Percentiles rank a stretch among this genome's conserved stretches.
phyloP scores from a whole-genome alignment of 2,888 invertebrate species.

The Flexamia atlantica region DNA sequence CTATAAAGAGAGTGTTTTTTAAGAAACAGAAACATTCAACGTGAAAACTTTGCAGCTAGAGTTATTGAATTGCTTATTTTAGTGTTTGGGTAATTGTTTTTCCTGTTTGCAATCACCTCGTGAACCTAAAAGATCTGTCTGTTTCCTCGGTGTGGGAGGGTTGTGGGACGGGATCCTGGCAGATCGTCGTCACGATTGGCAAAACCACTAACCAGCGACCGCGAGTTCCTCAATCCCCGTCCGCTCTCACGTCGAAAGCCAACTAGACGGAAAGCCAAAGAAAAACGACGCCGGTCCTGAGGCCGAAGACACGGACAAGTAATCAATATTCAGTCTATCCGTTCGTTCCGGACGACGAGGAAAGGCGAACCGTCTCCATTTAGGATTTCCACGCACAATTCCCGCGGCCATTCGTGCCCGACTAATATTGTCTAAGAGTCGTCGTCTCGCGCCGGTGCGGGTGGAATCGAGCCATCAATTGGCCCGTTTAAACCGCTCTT shows the following conservation, averaged over 20 bases:
- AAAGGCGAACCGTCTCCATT: conserved; percentile 51
- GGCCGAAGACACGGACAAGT: conserved; percentile 44
- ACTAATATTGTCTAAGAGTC: conserved; percentile 49
- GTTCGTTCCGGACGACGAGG: conserved; percentile 44
- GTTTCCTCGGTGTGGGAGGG: not conserved
- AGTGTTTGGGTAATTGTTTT: too few species aligned
- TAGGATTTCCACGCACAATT: conserved; percentile 63
- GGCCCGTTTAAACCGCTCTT: conserved; percentile 58
- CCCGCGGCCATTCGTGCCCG: conserved; percentile 56
- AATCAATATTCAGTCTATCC: conserved; percentile 53
- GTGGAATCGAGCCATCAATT: conserved; percentile 56
- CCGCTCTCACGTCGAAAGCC: conserved; percentile 30
- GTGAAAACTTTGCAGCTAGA: too few species aligned
- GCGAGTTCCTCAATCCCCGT: not conserved
- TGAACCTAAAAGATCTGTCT: too few species aligned
- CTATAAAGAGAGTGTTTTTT: too few species aligned
- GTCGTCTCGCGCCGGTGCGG: conserved; percentile 51
- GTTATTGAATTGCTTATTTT: too few species aligned
- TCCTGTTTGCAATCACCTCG: too few species aligned
- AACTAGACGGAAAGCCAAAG: conserved; percentile 45
- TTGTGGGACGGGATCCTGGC: not conserved
- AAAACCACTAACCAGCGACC: not conserved
- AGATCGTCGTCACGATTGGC: not conserved
- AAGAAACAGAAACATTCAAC: too few species aligned
- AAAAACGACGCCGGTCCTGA: conserved; percentile 4